Evolutionary conservation across 2,113 vertebrate species (phyloP).

Genomic region (Arizona elegans): DNA sequence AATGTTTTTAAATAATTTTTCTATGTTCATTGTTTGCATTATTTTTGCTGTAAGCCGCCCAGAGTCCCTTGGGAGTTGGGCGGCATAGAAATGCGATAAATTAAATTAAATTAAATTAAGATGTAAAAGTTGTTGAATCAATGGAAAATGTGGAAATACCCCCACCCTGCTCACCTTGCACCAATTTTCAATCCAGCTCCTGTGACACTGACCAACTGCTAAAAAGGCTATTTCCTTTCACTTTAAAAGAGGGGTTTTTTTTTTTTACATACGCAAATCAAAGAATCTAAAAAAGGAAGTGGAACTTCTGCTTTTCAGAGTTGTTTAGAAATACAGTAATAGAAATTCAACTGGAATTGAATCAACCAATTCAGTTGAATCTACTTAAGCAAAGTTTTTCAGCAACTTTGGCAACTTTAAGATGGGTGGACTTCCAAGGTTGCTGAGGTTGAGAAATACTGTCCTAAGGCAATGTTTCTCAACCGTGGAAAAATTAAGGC

Average conservation of each 20-base stretch:
- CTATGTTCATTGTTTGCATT: too few relatives aligned
- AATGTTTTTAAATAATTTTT: too few relatives aligned
- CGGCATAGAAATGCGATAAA: too few relatives aligned
- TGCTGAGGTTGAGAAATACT: not conserved
- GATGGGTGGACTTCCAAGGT: not conserved
- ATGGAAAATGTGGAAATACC: not conserved
- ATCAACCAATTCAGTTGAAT: not conserved
- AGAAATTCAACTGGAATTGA: not conserved
- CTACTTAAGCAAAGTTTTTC: not conserved
- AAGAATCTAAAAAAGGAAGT: not conserved
- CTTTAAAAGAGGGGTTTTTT: not conserved
- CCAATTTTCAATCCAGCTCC: not conserved
- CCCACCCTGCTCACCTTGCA: not conserved
- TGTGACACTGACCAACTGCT: not conserved
- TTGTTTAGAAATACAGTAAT: not conserved
- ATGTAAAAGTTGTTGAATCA: too few relatives aligned
- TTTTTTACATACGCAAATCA: not conserved
- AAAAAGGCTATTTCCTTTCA: not conserved
- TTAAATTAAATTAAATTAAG: too few relatives aligned
- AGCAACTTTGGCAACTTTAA: not conserved
- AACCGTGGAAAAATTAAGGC: too few relatives aligned
- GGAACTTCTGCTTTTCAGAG: not conserved
- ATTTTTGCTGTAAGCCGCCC: too few relatives aligned
- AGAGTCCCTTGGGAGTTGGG: too few relatives aligned
- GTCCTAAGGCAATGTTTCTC: too few relatives aligned